Evolutionary conservation across 2,888 invertebrate species (phyloP).

Genomic region (Synergus umbraculus): DNA sequence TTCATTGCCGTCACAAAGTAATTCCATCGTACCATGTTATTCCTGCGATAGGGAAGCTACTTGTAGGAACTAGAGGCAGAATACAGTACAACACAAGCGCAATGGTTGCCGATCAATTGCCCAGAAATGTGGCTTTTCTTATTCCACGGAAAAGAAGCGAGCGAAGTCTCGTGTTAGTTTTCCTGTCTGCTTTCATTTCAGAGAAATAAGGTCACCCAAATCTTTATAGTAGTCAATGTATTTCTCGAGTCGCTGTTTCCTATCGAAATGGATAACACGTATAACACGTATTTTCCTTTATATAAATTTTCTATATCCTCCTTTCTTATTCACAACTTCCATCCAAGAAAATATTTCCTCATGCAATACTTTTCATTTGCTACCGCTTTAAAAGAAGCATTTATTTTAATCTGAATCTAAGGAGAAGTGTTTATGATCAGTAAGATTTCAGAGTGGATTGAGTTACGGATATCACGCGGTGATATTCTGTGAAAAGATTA

Average conservation of each 20-base stretch:
- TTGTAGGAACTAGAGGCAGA: background rate
- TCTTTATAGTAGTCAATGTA: background rate
- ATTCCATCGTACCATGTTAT: background rate
- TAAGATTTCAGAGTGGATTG: background rate
- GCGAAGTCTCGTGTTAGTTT: background rate
- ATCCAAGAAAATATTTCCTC: background rate
- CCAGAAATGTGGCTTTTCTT: constrained; percentile 18
- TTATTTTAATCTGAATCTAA: background rate
- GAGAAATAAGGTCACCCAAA: constrained; percentile 6
- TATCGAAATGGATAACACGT: background rate
- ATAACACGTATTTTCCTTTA: background rate
- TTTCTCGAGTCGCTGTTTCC: background rate
- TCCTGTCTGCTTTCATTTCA: constrained; percentile 13
- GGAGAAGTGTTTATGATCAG: too few species aligned
- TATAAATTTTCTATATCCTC: background rate
- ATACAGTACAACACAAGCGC: background rate
- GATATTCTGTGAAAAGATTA: background rate
- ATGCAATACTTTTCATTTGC: background rate
- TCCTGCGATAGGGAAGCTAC: background rate
- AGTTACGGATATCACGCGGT: too few species aligned
- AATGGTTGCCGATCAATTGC: background rate
- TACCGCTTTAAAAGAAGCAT: background rate
- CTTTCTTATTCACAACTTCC: background rate
- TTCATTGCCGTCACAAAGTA: background rate
- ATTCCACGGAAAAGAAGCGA: background rate